Evolutionary conservation across 2,113 vertebrate species (phyloP).

Genomic region (Herpetotheres cachinnans): DNA sequence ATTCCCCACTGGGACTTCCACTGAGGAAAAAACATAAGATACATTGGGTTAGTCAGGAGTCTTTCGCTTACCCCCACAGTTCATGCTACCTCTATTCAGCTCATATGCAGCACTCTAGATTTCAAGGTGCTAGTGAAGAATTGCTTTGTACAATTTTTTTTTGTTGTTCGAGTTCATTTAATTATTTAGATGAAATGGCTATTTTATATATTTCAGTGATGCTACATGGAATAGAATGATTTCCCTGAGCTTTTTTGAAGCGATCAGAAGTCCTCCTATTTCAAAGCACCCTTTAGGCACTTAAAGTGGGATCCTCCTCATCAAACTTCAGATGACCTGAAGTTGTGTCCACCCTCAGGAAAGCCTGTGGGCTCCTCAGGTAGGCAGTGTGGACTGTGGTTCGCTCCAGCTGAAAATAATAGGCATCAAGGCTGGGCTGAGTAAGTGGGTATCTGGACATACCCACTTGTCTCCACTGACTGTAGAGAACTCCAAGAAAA

Average conservation of each 20-base stretch:
- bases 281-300: neutral
- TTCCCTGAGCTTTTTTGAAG: neutral
- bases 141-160: neutral
- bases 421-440: rapidly evolving
- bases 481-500: neutral
- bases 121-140: neutral
- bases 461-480: neutral
- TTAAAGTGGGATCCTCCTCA: neutral
- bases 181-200: neutral
- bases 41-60: neutral
- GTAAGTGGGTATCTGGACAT: neutral
- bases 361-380: neutral
- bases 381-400: neutral
- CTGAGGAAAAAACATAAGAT: neutral
- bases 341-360: neutral
- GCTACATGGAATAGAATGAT: neutral
- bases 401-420: neutral
- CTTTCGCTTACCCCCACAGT: neutral
- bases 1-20: neutral
- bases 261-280: neutral
- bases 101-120: neutral
- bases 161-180: neutral
- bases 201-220: neutral
- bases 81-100: neutral
- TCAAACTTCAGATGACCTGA: neutral